Conservation (phyloP, 2,113 vertebrate species). For the Mobula hypostoma region DNA sequence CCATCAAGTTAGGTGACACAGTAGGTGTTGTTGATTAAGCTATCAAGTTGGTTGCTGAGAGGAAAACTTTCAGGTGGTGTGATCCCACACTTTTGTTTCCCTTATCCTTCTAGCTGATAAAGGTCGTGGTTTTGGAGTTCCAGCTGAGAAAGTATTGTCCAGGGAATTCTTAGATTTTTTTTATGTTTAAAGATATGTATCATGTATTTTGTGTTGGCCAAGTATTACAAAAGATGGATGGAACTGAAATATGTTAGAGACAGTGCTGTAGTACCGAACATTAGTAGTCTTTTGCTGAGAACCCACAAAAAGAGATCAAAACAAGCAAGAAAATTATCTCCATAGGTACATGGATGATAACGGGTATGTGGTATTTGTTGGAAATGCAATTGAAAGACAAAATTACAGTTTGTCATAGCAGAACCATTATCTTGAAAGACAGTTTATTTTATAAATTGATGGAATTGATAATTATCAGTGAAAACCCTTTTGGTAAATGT, state of each 20-base stretch:
- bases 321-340: background rate
- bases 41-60: background rate
- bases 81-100: too few relatives aligned
- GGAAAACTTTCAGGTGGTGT: too few relatives aligned
- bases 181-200: background rate
- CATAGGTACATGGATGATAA: background rate
- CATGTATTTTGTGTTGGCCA: background rate
- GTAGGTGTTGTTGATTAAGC: background rate
- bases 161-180: background rate
- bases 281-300: background rate
- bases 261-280: background rate
- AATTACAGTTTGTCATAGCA: background rate
- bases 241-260: background rate
- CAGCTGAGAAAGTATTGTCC: too few relatives aligned
- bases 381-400: background rate
- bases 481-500: background rate
- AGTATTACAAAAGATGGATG: background rate
- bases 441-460: background rate
- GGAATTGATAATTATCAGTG: background rate
- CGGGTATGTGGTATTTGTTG: background rate
- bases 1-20: background rate
- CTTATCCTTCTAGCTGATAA: too few relatives aligned
- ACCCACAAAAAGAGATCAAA: background rate
- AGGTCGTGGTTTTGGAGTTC: too few relatives aligned
- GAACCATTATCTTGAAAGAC: background rate